phyloP scores from a whole-genome alignment of 1,140 invertebrate species.

The Lasioglossum baleicum region DNA sequence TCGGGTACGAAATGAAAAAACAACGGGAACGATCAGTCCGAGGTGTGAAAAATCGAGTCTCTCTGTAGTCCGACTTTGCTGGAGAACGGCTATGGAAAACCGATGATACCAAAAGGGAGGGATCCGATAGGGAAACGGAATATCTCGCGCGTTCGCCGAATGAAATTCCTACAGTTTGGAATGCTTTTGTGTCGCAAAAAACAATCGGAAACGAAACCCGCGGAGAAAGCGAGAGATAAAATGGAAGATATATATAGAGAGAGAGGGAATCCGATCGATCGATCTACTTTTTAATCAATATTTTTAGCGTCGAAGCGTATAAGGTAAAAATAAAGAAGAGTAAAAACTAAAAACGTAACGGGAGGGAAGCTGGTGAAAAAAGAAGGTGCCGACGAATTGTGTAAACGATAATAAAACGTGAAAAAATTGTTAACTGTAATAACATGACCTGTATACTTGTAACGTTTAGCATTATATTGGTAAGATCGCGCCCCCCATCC shows the following conservation, averaged over 20 bases:
- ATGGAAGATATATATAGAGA: no score
- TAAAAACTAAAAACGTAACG: constrained; percentile 71
- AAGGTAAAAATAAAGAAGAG: constrained; percentile 59
- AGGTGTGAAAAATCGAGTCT: neutral
- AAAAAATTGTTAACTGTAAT: constrained; percentile 75
- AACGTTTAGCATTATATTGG: constrained; percentile 80
- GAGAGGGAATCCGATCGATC: constrained; percentile 44
- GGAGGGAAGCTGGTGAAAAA: constrained; percentile 17
- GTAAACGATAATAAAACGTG: constrained; percentile 65
- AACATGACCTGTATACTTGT: constrained; percentile 76
- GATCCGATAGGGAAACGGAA: neutral
- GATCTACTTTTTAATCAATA: constrained; percentile 68
- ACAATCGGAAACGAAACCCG: constrained; percentile 34
- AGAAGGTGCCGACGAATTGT: constrained; percentile 66
- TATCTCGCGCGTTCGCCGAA: constrained; percentile 46
- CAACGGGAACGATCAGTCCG: neutral
- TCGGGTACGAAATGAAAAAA: neutral
- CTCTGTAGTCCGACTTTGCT: neutral
- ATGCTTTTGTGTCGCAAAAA: constrained; percentile 57
- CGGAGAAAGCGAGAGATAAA: no score
- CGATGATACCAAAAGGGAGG: neutral
- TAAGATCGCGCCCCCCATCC: constrained; percentile 75
- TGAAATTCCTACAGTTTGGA: constrained; percentile 64
- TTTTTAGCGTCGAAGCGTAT: constrained; percentile 68
- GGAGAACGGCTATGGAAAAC: neutral